Base-by-base conservation (phyloP, 2,113 vertebrate species). In the Seriola rivoliana region DNA sequence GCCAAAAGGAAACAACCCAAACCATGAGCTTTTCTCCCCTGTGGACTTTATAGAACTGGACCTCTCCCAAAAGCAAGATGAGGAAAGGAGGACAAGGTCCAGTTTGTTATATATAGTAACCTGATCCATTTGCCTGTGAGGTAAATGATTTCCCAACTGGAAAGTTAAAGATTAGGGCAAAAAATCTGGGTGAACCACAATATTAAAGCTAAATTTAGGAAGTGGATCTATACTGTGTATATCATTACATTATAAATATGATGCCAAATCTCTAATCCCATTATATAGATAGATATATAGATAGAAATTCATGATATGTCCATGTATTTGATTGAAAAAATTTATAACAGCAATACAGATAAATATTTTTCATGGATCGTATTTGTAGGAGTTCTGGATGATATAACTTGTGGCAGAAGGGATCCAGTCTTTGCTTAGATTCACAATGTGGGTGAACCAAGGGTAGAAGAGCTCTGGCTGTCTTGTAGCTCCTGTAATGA, bases 391-490 rank as follows among this genome's bases (percentile, higher is more conserved):
- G 13, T 89, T 94, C 80, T 78, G 91, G 19, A 97, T 88, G 1
- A 95, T 1, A 42, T 78, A 87, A 84, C 92, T 85, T 55, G 87
- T 84, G 0, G 64, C 0, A 8, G 1, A 60, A 23, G 96, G 96
- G 60, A 93, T 91, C 95, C 95, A 94, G 44, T 95, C 95, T 87
- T 95, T 94, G 58, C 84, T 58, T n/a, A 91, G 4, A 58, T 75
- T 71, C 0, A 90, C 0, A 5, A 91, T 29, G 40, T 70, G 81
- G 65, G 94, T 90, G 86, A 90, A 95, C 95, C 94, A 93, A 0
- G 97, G 97, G 86, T 96, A 97, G 91, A 94, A 97, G 8, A 96
- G 42, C 54, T 96, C 95, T 0, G 12, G 25, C 7, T 91, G 66
- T 7, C 93, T 93, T 0, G 80, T 87, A 0, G 95, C 94, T 9